Evolutionary conservation across 1,140 invertebrate genomes (phyloP), one percentile per base, ranked within the genome.

Genomic region (Zaprionus kolodkinae): DNA sequence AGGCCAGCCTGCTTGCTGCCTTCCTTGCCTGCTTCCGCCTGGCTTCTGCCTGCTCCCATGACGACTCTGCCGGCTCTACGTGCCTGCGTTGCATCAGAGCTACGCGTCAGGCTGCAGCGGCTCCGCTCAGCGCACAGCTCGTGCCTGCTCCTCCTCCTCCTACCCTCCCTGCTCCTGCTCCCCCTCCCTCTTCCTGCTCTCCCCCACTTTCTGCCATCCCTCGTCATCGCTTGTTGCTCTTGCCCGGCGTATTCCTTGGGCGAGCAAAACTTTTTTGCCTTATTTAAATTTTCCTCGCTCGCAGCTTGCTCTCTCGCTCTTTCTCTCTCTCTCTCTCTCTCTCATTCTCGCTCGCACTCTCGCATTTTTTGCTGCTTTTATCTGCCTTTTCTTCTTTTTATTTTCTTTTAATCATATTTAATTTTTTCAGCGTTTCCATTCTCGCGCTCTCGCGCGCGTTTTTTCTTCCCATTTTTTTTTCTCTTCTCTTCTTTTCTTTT

Each of bases 331-430:
- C 27, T 30, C 27, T 1, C 27, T 30, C 27, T 21, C 21, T 21
- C 21, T 21, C 21, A 1, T 21, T 21, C 21, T n/a, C n/a, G 61
- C 72, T 76, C 36, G 17, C 17, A 11, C 17, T 12, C 54, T 40
- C n/a, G 56, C 64, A 13, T 35, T 52, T 62, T 64, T 67, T 21
- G 67, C 64, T 50, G 21, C 25, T 48, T 52, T 40, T 64, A 65
- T 52, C 27, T 56, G 76, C 54, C 48, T 50, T 67, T 55, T 68
- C 43, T 48, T 61, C 33, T 67, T 76, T 77, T 80, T 88, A 89
- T 88, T 88, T 88, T 88, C 85, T 84, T 85, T 88, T 88, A 88
- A 88, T 88, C 84, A 89, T 88, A 88, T 88, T 88, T 89, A 88
- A 88, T 89, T 90, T 89, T 88, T 89, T 87, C 78, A 78, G 77